Base-by-base conservation (phyloP, 64 coral and sea anemone genomes). In the Astreopora myriophthalma region DNA sequence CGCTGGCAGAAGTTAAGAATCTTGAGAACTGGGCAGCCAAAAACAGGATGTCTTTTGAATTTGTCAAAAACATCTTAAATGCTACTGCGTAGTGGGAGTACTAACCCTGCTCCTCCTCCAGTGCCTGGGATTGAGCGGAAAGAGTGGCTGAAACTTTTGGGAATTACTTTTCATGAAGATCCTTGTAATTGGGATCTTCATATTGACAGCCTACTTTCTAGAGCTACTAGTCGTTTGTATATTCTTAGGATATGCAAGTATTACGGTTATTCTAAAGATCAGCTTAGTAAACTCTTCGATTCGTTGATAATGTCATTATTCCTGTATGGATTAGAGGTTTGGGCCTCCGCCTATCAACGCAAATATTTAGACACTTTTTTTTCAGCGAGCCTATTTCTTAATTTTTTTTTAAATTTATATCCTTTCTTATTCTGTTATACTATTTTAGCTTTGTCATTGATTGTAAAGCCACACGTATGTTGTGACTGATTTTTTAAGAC, bases 281-380 rank as follows among this genome's bases (percentile, higher is more conserved):
- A 40, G 39, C 28, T 86, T 44, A 86, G 33, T 25, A 44, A 38
- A 63, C 65, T 70, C 26, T 86, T 86, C 35, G 64, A 86, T 62
- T 68, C 58, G 1, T 46, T 86, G 49, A 65, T 86, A 65, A 37
- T 86, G 64, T 48, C 75, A 44, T 29, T 78, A 55, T 78, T 78
- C 17, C 26, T 48, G 5, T 89, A 77, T 63, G 87, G 33, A 76
- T 75, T 89, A 75, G 87, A 78, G 76, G 72, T 89, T 24, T 77
- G 72, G 71, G 87, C 44, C 87, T 77, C 48, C 49, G 86, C 48
- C 8, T 48, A 44, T 61, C 37, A 55, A 36, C 48, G 40, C 33
- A 60, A 58, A 34, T 52, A 40, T 34, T 37, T 87, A 38, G 8
- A 74, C 9, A 8, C 33, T 10, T 1, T 34, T 67, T 17, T n/a